Conservation (phyloP, 2,888 invertebrate species). For the Allacma fusca region DNA sequence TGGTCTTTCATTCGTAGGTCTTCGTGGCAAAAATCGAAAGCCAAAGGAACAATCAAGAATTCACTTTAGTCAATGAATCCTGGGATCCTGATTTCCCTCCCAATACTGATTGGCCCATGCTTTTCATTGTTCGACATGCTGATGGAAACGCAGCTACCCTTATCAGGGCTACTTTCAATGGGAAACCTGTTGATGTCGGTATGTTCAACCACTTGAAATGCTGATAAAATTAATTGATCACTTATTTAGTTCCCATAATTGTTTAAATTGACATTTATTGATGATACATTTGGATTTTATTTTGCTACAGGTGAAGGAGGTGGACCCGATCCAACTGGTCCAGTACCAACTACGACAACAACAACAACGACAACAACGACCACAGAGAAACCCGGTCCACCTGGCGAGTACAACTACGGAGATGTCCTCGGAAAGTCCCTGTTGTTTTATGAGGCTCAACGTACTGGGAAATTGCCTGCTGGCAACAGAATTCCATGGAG, state of each 20-base stretch:
- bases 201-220: neutral
- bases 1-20: neutral
- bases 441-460: constrained; percentile 70
- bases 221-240: neutral
- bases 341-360: constrained; percentile 25
- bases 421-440: constrained; percentile 67
- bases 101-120: constrained; percentile 23
- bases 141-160: constrained; percentile 28
- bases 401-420: constrained; percentile 65
- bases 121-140: constrained; percentile 29
- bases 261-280: neutral
- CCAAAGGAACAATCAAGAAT: constrained; percentile 1
- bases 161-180: constrained; percentile 45
- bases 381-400: constrained; percentile 31
- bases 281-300: neutral
- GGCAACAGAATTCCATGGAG: constrained; percentile 69
- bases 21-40: constrained; percentile 18
- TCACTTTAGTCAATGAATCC: constrained; percentile 23
- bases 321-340: constrained; percentile 22
- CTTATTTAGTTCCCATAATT: neutral
- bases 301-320: constrained; percentile 31
- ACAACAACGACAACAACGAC: constrained; percentile 41
- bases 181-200: constrained; percentile 42
- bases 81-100: constrained; percentile 30
- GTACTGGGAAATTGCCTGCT: constrained; percentile 67